A percentile compares a stretch with the other conserved stretches of the same genome.
Evolutionary conservation across 1,140 invertebrate species (phyloP).

Genomic region (Drosophila kanapiae): DNA sequence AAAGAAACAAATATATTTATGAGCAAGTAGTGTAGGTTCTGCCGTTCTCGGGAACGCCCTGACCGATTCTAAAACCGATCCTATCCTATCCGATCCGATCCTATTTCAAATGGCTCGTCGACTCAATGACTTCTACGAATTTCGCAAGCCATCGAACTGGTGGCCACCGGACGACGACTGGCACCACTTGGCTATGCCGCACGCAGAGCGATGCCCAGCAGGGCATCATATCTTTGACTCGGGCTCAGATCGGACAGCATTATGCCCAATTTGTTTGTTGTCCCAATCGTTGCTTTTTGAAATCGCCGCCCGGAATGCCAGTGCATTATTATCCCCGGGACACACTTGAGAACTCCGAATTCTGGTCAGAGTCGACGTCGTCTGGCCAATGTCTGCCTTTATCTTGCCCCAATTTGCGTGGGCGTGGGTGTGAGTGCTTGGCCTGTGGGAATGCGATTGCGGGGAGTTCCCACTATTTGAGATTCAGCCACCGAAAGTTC

Average conservation of each 20-base stretch:
- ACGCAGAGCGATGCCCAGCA: slow-evolving; percentile 49
- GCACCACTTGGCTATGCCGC: slow-evolving; percentile 37
- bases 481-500: slow-evolving; percentile 24
- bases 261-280: slow-evolving; percentile 65
- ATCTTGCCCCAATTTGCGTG: slow-evolving; percentile 23
- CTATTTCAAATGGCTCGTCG: slow-evolving; percentile 58
- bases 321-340: slow-evolving; percentile 41
- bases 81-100: slow-evolving; percentile 27
- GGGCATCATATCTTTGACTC: slow-evolving; percentile 6
- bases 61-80: slow-evolving; percentile 9
- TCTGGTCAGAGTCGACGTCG: slow-evolving; percentile 10
- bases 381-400: slow-evolving; percentile 48
- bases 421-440: slow-evolving; percentile 12
- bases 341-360: slow-evolving; percentile 41
- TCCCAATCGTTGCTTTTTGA: slow-evolving; percentile 39
- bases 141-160: slow-evolving; percentile 37
- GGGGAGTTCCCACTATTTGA: slow-evolving; percentile 48
- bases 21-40: slow-evolving; percentile 12
- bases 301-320: slow-evolving; percentile 58
- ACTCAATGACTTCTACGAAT: slow-evolving; percentile 64
- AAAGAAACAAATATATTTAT: neutral
- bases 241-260: slow-evolving; percentile 22
- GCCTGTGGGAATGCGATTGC: slow-evolving; percentile 40
- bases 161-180: slow-evolving; percentile 15
- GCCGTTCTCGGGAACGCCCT: slow-evolving; percentile 39